phyloP scores from a whole-genome alignment of 2,888 invertebrate species.

The Amblyjoppa proteus region DNA sequence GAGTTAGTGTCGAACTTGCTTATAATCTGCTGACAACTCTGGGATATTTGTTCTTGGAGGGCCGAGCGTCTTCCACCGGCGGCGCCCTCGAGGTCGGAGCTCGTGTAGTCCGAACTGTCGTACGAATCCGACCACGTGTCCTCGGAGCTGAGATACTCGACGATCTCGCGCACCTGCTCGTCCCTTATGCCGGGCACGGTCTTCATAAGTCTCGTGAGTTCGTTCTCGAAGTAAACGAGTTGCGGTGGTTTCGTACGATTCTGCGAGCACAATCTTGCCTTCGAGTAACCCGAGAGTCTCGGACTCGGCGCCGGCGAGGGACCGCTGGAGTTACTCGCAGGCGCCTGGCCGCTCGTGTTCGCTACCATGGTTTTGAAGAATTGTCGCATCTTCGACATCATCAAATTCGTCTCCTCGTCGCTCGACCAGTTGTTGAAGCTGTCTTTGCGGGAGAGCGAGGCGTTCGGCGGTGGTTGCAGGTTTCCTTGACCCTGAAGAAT shows the following conservation, averaged over 20 bases:
- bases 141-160: conserved; percentile 96
- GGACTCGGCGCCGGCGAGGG: conserved; percentile 87
- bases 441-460: conserved; percentile 91
- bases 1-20: conserved; percentile 90
- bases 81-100: conserved; percentile 93
- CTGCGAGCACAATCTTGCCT: conserved; percentile 82
- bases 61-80: conserved; percentile 88
- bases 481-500: conserved; percentile 64
- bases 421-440: conserved; percentile 98
- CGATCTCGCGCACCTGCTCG: conserved; percentile 96
- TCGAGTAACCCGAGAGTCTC: conserved; percentile 77
- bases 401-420: conserved; percentile 96
- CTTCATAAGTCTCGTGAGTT: conserved; percentile 95
- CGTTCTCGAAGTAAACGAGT: conserved; percentile 95
- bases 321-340: conserved; percentile 75
- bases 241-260: conserved; percentile 92
- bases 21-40: conserved; percentile 95
- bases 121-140: conserved; percentile 98
- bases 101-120: conserved; percentile 96
- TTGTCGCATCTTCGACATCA: conserved; percentile 98
- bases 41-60: conserved; percentile 93
- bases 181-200: conserved; percentile 96
- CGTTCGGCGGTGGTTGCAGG: conserved; percentile 86
- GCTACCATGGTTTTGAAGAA: conserved; percentile 97
- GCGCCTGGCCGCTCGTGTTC: conserved; percentile 84